Base-by-base conservation (phyloP, 2,888 invertebrate genomes). In the Hydropsyche betteni region DNA sequence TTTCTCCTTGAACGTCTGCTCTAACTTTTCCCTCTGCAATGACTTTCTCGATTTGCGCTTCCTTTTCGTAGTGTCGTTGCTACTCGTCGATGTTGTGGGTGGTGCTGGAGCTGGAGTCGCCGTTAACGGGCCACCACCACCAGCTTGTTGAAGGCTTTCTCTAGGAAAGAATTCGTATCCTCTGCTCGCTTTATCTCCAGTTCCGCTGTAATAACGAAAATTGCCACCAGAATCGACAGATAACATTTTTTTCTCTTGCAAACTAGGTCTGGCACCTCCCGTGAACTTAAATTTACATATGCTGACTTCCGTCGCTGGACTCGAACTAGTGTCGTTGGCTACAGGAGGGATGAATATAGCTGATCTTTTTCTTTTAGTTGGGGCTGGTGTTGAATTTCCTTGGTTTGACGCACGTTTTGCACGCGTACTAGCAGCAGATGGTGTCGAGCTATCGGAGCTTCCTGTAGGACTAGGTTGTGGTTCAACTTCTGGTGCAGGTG, bases 211-310 rank as follows among this genome's bases (percentile, higher is more conserved):
- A 82, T 95, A 96, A 36, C 93, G 87, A 80, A 96, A 95, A 82
- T 95, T 95, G 0, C 96, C 96, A 0, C 94, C 95, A 0, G 95
- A 92, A 83, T 96, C 96, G 0, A 96, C 95, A 0, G 95, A 95
- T 0, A 96, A 87, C 91, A 95, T 95, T 84, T 96, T 96, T 85
- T 96, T 96, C 82, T 96, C 96, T 83, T 96, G 95, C 69, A 96
- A 83, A 76, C 92, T 92, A 0, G 96, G 96, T 80, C 95, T 94
- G 0, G 95, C 94, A 0, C 96, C 96, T 0, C 96, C 96, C 0
- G 95, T 96, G 83, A 96, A 96, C 83, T 96, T 96, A 82, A 96
- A 96, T 84, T 96, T 96, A 83, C 96, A 96, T 82, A 96, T 96
- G 83, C 94, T 94, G 58, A 94, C 96, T 84, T 94, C 94, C 0